phyloP scores from a whole-genome alignment of 2,888 invertebrate species.

The Calephelis perditalis region DNA sequence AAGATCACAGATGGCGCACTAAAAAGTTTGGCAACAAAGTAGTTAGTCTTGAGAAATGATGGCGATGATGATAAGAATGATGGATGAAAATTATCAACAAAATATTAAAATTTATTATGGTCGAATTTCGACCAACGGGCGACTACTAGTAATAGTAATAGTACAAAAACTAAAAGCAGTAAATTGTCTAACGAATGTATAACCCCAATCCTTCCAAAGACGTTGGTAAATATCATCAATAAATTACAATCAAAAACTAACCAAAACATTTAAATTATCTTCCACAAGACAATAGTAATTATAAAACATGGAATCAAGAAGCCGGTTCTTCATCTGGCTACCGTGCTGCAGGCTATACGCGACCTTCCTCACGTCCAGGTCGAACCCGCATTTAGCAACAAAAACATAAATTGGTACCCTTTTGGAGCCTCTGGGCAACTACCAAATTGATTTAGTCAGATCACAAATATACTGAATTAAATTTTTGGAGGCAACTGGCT shows the following conservation, averaged over 20 bases:
- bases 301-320: constrained; percentile 10
- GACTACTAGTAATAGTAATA: too few species aligned
- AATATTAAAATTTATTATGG: too few species aligned
- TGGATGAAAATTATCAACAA: too few species aligned
- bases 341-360: constrained; percentile 13
- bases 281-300: constrained; percentile 1
- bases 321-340: constrained; percentile 15
- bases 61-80: too few species aligned
- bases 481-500: neutral
- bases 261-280: neutral
- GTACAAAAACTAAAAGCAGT: too few species aligned
- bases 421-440: constrained; percentile 20
- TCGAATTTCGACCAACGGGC: too few species aligned
- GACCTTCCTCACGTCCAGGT: constrained; percentile 39
- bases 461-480: constrained; percentile 14
- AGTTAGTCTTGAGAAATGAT: too few species aligned
- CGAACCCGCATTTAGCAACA: constrained; percentile 39
- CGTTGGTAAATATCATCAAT: too few species aligned
- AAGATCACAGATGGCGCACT: too few species aligned
- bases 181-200: too few species aligned
- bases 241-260: neutral
- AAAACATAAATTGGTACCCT: constrained; percentile 60
- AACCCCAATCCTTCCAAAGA: too few species aligned
- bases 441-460: constrained; percentile 9
- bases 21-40: too few species aligned